Conservation (phyloP, 2,113 vertebrate genomes). For the Strigops habroptila region DNA sequence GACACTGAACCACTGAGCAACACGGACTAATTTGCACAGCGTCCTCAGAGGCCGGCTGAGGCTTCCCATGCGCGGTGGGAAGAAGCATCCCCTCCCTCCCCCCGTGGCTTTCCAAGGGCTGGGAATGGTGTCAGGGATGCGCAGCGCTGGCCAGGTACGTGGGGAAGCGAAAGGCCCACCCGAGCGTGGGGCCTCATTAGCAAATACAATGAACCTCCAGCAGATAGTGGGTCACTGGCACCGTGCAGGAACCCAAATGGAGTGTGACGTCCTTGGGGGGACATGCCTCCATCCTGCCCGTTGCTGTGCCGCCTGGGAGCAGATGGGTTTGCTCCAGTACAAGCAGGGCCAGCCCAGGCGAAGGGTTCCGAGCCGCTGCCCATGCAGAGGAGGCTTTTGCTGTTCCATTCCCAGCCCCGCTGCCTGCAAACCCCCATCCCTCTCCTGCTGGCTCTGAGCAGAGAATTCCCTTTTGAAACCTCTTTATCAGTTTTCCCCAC, state of each 20-base stretch:
- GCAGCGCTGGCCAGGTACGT: background rate
- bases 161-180: background rate
- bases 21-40: background rate
- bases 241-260: accelerated
- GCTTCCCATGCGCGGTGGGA: accelerated
- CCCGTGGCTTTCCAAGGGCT: background rate
- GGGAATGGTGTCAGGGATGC: background rate
- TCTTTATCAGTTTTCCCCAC: background rate
- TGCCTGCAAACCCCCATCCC: background rate
- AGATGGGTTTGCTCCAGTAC: background rate
- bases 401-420: background rate
- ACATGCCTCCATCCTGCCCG: background rate
- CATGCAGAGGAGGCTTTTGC: background rate
- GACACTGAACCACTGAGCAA: background rate
- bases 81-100: background rate
- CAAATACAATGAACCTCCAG: background rate
- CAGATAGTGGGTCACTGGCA: background rate
- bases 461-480: background rate
- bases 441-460: background rate
- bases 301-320: background rate
- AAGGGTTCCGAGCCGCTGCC: background rate
- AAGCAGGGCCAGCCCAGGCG: background rate
- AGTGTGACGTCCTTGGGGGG: background rate
- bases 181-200: background rate
- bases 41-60: background rate